These are phyloP conservation scores for Sinelater perroti DNA, from an alignment of 2,888 invertebrate genomes.

Conservation along the genomic window DNA sequence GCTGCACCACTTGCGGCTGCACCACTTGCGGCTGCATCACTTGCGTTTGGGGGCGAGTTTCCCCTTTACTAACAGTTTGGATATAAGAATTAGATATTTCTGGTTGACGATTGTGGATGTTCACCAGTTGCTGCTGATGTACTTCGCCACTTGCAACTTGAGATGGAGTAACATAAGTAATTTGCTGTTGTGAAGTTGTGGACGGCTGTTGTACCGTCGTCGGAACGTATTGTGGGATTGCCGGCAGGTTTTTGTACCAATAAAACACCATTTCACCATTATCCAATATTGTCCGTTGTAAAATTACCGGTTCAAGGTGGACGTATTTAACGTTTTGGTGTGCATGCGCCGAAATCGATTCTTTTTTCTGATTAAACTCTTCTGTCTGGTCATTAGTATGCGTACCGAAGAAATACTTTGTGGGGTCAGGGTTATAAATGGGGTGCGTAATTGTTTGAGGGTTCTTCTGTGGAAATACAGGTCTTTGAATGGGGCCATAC, in stretches of 20 bases:
- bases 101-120: constrained; percentile 12
- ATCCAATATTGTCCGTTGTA: constrained; percentile 56
- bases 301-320: constrained; percentile 57
- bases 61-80: neutral
- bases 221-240: constrained; percentile 16
- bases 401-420: too few species aligned
- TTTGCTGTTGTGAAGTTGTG: neutral
- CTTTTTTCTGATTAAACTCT: too few species aligned
- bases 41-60: neutral
- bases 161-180: neutral
- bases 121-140: constrained; percentile 3
- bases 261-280: constrained; percentile 57
- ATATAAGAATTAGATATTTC: neutral
- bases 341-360: too few species aligned
- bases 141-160: neutral
- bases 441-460: too few species aligned
- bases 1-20: neutral
- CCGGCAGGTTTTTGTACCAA: constrained; percentile 55
- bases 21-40: neutral
- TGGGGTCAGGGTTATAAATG: too few species aligned
- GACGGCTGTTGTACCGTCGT: neutral
- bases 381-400: too few species aligned
- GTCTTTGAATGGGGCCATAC: constrained; percentile 32
- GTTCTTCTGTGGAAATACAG: constrained; percentile 33
- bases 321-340: constrained; percentile 51